phyloP scores from a whole-genome alignment of 2,888 invertebrate genomes.

The Frankliniella fusca region DNA sequence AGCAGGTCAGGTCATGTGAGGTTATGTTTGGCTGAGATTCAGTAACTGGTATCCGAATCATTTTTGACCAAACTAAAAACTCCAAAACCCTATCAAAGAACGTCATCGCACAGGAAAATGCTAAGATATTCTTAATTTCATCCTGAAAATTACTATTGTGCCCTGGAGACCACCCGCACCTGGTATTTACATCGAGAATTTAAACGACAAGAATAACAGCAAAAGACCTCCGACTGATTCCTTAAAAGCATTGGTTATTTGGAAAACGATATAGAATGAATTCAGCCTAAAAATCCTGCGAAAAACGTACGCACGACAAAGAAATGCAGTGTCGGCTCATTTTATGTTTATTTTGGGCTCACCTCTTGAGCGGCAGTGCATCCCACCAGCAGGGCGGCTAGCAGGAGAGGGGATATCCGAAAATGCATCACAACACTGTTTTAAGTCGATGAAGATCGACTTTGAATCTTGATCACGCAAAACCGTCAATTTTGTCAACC shows the following conservation, averaged over 20 bases:
- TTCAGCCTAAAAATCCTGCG: not conserved
- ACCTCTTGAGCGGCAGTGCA: constrained; percentile 1
- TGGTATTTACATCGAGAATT: constrained; percentile 12
- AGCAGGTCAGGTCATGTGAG: not conserved
- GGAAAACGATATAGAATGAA: no score
- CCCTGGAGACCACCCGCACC: not conserved
- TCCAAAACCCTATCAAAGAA: no score
- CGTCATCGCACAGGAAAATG: no score
- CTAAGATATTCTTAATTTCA: no score
- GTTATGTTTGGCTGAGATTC: no score
- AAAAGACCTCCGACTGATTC: no score
- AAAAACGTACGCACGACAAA: not conserved
- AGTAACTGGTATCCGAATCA: no score
- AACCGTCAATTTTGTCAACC: not conserved
- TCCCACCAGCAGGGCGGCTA: constrained; percentile 9
- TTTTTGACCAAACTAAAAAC: no score
- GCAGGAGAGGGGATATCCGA: not conserved
- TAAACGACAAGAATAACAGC: not conserved
- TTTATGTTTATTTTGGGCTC: not conserved
- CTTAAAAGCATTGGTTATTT: no score
- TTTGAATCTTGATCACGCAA: not conserved
- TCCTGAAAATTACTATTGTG: no score
- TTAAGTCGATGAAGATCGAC: constrained; percentile 5
- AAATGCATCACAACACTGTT: constrained; percentile 20
- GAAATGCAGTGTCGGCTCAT: not conserved